These are phyloP conservation scores for Cryptoblepharus egeriae DNA, from an alignment of 2,797 vertebrate species.

Conservation along the genomic window DNA sequence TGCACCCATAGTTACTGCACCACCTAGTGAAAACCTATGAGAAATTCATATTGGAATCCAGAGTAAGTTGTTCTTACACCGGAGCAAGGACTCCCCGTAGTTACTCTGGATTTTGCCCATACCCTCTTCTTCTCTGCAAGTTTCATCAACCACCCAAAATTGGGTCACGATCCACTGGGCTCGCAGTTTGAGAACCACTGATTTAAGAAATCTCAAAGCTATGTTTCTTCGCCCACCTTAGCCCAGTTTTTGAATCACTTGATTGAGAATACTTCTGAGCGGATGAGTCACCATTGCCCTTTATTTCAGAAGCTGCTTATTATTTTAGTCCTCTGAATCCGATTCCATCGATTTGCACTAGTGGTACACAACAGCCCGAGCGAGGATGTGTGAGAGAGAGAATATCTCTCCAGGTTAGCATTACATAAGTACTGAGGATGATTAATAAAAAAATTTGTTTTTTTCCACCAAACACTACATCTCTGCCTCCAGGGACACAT, in stretches of 20 bases:
- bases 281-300: constrained; percentile 26
- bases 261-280: neutral
- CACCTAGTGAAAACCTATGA: no score
- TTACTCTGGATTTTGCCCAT: no score
- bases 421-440: neutral
- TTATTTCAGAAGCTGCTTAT: constrained; percentile 1
- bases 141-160: no score
- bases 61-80: no score
- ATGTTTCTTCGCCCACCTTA: neutral
- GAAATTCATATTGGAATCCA: no score
- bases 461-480: neutral
- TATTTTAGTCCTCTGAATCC: constrained; percentile 7
- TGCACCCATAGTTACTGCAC: no score
- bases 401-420: neutral
- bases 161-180: no score
- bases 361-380: neutral
- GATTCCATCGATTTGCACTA: constrained; percentile 21
- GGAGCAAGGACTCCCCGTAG: no score
- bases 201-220: no score
- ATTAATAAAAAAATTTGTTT: neutral
- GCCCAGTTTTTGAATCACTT: neutral
- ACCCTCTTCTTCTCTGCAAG: no score
- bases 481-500: neutral
- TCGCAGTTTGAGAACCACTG: no score
- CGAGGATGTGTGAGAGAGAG: neutral